Evolutionary conservation across 2,888 invertebrate genomes (phyloP).

Genomic region (Hydropsyche betteni): DNA sequence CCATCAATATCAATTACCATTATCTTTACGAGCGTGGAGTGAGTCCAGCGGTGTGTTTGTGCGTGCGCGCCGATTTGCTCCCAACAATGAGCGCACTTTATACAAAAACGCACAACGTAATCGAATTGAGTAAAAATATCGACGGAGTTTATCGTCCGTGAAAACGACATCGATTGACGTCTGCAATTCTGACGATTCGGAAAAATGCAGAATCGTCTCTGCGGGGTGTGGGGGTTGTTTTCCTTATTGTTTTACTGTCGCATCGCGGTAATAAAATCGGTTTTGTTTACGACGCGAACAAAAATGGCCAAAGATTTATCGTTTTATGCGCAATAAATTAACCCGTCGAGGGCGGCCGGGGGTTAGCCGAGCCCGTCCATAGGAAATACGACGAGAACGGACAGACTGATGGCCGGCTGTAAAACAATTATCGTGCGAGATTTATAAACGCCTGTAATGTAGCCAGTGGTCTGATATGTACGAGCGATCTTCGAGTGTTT

Average conservation of each 20-base stretch:
- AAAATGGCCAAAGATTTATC: conserved; percentile 48
- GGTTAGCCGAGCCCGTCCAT: conserved; percentile 17
- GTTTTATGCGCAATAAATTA: conserved; percentile 50
- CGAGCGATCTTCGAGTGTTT: conserved; percentile 6
- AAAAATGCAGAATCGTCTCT: not conserved
- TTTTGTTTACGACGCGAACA: conserved; percentile 44
- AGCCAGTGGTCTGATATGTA: not conserved
- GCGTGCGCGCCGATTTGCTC: not conserved
- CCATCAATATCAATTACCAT: conserved; percentile 24
- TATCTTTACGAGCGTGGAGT: not conserved
- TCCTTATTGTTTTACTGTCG: conserved; percentile 34
- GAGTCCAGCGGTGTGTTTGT: no score
- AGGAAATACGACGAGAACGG: conserved; percentile 1
- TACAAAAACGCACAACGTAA: no score
- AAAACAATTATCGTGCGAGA: conserved; percentile 36
- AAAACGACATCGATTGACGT: no score
- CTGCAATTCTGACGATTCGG: no score
- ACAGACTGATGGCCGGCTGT: conserved; percentile 31
- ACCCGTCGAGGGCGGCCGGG: conserved; percentile 32
- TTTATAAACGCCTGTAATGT: conserved; percentile 1
- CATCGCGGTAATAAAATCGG: conserved; percentile 37
- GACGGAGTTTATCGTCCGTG: not conserved
- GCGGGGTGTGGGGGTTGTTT: not conserved
- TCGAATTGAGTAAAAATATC: not conserved
- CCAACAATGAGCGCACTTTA: no score